Evolutionary conservation across 1,140 invertebrate genomes (phyloP).

Genomic region (Brachystomella parvula): DNA sequence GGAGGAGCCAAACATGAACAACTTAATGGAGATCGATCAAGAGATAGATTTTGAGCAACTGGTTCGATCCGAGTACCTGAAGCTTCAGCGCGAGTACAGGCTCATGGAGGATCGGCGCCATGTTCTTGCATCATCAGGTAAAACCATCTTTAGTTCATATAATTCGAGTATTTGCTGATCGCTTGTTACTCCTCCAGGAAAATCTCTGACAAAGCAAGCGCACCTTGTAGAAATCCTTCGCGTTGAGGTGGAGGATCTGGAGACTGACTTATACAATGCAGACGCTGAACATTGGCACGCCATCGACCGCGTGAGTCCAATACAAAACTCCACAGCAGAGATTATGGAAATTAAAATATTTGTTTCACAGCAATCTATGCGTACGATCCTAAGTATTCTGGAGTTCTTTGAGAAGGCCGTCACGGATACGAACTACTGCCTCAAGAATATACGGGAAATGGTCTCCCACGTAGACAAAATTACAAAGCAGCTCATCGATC

Average conservation of each 20-base stretch:
- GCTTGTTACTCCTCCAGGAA: conserved; percentile 9
- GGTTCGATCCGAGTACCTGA: conserved; percentile 20
- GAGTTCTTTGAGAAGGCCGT: conserved; percentile 22
- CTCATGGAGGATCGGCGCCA: conserved; percentile 28
- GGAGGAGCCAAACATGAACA: background rate
- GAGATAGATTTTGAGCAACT: conserved; percentile 31
- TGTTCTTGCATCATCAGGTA: background rate
- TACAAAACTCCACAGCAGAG: too few species aligned
- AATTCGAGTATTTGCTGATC: background rate
- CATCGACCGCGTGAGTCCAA: background rate
- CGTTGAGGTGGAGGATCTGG: background rate
- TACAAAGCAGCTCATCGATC: conserved; percentile 21
- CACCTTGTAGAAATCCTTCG: background rate
- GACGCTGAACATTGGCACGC: background rate
- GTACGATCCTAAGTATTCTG: conserved; percentile 22
- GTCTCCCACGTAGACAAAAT: conserved; percentile 28
- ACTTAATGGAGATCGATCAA: background rate
- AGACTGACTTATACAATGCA: conserved; percentile 3
- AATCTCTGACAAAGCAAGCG: conserved; percentile 19
- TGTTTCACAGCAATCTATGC: too few species aligned
- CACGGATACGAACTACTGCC: background rate
- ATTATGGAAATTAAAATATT: too few species aligned
- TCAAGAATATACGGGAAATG: conserved; percentile 21
- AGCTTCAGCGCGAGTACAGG: conserved; percentile 26
- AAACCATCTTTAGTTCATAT: background rate